Base-by-base conservation (phyloP, 2,113 vertebrate species). In the Microcebus tavaratra region DNA sequence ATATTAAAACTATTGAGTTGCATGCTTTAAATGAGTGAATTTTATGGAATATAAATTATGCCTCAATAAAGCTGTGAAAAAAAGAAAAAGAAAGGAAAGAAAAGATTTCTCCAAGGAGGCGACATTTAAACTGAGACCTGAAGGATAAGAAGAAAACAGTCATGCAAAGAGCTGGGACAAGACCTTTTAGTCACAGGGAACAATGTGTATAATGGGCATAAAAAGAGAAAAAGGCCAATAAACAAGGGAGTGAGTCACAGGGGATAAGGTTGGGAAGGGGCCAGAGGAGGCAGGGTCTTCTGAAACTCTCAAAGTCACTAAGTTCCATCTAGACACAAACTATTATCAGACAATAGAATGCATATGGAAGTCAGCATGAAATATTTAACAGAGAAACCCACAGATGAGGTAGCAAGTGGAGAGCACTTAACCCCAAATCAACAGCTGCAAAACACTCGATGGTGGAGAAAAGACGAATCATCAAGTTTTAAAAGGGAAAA, bases 121-220 rank as follows among this genome's bases (percentile, higher is more conserved):
- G 88, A 84, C 45, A 76, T 79, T 95, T 95, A 88, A 84, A 88
- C 3, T 3, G 42, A 91, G 34, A 95, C 31, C 70, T 80, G 55
- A 96, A 84, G 81, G 48, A 92, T 36, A 25, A 90, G 50, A 57
- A 61, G 23, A 90, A 93, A 70, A 0, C n/a, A 55, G 18, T 75
- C 34, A 89, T 34, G n/a, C 29, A 39, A n/a, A 90, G 59, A 82
- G 57, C 23, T 63, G 42, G 34, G 50, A 78, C 36, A 90, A 76
- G 72, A 59, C 11, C 23, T 68, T 87, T 39, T 29, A n/a, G 42
- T 73, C 57, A 53, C 4, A 59, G 31, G 25, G 50, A 70, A 90
- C 87, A 63, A 75, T 6, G 10, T 72, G 85, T 90, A 23, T 25
- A 34, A 42, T 59, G 17, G 42, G 25, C 18, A 48, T n/a, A 50